These are phyloP conservation scores for Drosophila arizonae DNA, from an alignment of 1,140 invertebrate genomes.

Conservation along the genomic window DNA sequence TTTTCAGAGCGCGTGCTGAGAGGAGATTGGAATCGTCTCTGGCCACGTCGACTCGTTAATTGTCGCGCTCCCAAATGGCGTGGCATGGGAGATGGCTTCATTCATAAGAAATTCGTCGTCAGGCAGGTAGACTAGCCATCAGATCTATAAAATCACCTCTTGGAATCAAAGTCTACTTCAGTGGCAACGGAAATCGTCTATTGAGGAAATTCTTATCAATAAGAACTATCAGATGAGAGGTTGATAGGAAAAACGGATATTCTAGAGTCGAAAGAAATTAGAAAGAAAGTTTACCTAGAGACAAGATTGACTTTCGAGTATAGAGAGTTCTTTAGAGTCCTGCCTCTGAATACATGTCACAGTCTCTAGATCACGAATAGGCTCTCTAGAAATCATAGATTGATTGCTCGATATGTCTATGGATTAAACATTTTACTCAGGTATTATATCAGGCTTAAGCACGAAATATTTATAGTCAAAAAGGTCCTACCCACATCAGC, in stretches of 20 bases:
- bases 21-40: constrained; percentile 49
- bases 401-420: too few species aligned
- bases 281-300: neutral
- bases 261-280: neutral
- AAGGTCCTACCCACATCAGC: too few species aligned
- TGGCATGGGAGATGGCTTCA: constrained; percentile 48
- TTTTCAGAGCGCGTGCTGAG: constrained; percentile 58
- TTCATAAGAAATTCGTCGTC: constrained; percentile 54
- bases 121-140: constrained; percentile 39
- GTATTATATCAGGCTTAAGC: too few species aligned
- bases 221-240: neutral
- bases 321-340: too few species aligned
- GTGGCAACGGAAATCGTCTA: constrained; percentile 58
- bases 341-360: too few species aligned
- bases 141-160: neutral
- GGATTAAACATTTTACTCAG: too few species aligned
- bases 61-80: constrained; percentile 11
- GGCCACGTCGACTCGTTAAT: constrained; percentile 38
- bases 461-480: too few species aligned
- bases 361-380: too few species aligned
- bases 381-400: too few species aligned
- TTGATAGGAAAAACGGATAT: neutral
- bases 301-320: too few species aligned
- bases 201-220: constrained; percentile 57
- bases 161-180: constrained; percentile 8